These are phyloP conservation scores for Lagorchestes hirsutus DNA, from an alignment of 2,797 vertebrate species.

Conservation along the genomic window DNA sequence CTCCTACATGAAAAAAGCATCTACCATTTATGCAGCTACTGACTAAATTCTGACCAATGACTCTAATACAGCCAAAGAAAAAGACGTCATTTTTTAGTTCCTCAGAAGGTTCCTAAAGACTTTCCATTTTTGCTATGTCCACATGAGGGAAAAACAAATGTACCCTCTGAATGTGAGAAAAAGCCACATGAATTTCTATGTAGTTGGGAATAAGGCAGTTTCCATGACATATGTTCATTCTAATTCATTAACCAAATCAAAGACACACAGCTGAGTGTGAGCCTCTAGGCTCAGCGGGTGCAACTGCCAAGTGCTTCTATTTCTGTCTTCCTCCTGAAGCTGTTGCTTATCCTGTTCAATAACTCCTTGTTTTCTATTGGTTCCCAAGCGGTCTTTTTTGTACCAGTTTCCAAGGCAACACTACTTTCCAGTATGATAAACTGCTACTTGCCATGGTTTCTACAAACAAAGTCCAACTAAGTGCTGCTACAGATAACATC, in stretches of 20 bases:
- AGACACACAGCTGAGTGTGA: conserved; percentile 32
- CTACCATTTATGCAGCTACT: background rate
- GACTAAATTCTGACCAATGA: background rate
- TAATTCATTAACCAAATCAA: background rate
- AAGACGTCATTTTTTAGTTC: background rate
- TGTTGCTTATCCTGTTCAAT: conserved; percentile 77
- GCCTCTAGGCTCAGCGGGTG: conserved; percentile 69
- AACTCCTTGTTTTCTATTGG: conserved; percentile 59
- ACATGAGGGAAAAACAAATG: background rate
- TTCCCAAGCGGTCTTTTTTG: conserved; percentile 79
- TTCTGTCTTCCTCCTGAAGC: conserved; percentile 69
- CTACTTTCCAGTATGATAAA: conserved; percentile 88
- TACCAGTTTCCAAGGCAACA: conserved; percentile 89
- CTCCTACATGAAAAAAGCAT: background rate
- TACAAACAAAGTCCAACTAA: conserved; percentile 81
- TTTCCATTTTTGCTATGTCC: conserved; percentile 9
- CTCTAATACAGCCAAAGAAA: background rate
- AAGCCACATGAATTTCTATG: background rate
- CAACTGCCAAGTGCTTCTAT: conserved; percentile 74
- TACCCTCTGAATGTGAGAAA: conserved; percentile 15
- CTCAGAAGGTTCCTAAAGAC: background rate
- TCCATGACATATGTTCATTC: conserved; percentile 21
- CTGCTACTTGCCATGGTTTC: conserved; percentile 79
- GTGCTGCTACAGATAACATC: conserved; percentile 62
- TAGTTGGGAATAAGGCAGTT: conserved; percentile 18